Percentiles rank a stretch among this genome's conserved stretches.
Evolutionary conservation across 2,797 vertebrate genomes (phyloP).

Genomic region (Enteromius treurensis): DNA sequence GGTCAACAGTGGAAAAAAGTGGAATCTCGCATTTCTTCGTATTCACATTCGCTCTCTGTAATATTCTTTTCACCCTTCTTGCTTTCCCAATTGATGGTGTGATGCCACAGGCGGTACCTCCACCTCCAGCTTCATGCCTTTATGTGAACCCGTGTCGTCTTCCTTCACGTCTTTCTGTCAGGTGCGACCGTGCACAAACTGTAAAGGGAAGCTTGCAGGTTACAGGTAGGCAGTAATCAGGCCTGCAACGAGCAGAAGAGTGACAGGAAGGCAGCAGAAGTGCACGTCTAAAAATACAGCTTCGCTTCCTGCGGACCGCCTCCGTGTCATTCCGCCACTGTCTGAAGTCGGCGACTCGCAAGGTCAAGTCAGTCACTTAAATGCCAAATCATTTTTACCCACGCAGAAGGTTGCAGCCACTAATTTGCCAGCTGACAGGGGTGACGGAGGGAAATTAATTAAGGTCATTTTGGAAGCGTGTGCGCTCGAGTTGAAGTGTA

Average conservation of each 20-base stretch:
- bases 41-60: slow-evolving; percentile 14
- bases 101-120: slow-evolving; percentile 37
- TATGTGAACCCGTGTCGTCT: slow-evolving; percentile 9
- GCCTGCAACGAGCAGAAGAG: slow-evolving; percentile 64
- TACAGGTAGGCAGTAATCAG: slow-evolving; percentile 49
- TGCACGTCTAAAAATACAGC: slow-evolving; percentile 70
- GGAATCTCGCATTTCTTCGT: background rate
- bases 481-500: slow-evolving; percentile 42
- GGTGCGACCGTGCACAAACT: slow-evolving; percentile 65
- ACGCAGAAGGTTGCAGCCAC: slow-evolving; percentile 51
- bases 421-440: slow-evolving; percentile 60
- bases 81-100: slow-evolving; percentile 45
- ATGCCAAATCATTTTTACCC: slow-evolving; percentile 61
- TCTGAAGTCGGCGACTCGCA: slow-evolving; percentile 58
- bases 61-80: slow-evolving; percentile 29
- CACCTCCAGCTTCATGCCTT: slow-evolving; percentile 17
- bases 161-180: slow-evolving; percentile 36
- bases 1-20: slow-evolving; percentile 48
- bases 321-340: slow-evolving; percentile 62
- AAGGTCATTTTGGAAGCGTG: slow-evolving; percentile 54
- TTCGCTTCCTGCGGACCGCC: slow-evolving; percentile 69
- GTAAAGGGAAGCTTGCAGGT: slow-evolving; percentile 35
- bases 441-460: slow-evolving; percentile 62
- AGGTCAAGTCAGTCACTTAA: slow-evolving; percentile 60
- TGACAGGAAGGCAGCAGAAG: slow-evolving; percentile 66